These are phyloP conservation scores for Nesoenas mayeri DNA, from an alignment of 2,113 vertebrate species.

Conservation along the genomic window DNA sequence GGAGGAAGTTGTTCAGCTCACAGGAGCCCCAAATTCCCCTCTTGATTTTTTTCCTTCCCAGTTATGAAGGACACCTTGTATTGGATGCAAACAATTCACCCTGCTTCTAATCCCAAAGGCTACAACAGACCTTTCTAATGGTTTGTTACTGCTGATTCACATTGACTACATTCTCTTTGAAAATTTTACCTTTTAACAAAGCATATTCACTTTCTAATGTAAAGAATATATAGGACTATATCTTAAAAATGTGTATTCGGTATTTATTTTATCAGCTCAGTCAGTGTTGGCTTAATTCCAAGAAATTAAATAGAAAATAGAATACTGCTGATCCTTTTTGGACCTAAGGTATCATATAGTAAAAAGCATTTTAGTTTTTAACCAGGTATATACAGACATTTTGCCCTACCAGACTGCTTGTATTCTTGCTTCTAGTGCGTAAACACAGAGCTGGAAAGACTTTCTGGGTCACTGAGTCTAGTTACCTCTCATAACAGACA, in stretches of 20 bases:
- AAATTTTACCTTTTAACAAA: neutral
- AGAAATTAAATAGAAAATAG: neutral
- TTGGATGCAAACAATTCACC: neutral
- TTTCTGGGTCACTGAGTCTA: neutral
- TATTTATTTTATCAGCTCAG: neutral
- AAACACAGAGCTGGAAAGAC: neutral
- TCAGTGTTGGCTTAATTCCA: neutral
- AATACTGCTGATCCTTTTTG: neutral
- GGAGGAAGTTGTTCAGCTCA: neutral
- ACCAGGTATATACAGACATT: neutral
- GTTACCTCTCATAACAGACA: neutral
- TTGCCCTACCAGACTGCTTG: neutral
- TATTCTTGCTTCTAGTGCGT: neutral
- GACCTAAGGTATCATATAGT: neutral
- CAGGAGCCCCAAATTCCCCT: neutral
- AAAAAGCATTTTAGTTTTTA: neutral
- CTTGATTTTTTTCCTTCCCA: neutral
- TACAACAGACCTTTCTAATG: neutral
- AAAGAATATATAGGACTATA: neutral
- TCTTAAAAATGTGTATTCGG: neutral
- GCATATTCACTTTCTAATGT: neutral
- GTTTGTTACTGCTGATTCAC: neutral
- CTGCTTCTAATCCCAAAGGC: neutral
- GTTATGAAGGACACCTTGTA: neutral
- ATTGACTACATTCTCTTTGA: neutral